phyloP scores from a whole-genome alignment of 2,113 vertebrate species.

The Nothocercus nigrocapillus region DNA sequence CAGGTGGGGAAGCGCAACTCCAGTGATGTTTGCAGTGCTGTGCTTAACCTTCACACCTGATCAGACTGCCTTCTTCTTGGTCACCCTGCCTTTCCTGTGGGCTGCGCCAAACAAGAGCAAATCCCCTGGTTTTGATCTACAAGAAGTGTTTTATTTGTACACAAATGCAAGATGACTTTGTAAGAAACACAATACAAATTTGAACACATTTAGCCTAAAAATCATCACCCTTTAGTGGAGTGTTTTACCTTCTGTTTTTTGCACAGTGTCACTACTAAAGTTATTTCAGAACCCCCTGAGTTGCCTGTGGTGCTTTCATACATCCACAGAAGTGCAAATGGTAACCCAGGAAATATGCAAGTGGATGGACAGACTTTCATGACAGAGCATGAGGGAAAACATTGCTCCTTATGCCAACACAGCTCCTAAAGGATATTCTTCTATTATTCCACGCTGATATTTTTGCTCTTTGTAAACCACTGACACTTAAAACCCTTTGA shows the following conservation, averaged over 20 bases:
- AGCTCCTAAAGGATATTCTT: background rate
- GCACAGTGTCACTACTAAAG: background rate
- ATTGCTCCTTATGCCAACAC: background rate
- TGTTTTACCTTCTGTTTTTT: background rate
- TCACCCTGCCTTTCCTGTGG: background rate
- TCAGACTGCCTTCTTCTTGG: fast-evolving
- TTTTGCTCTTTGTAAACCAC: background rate
- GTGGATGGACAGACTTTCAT: background rate
- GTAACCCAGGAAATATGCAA: background rate
- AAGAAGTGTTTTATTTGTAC: background rate
- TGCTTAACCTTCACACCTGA: background rate
- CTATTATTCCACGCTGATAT: background rate
- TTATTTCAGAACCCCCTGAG: background rate
- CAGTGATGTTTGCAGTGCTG: background rate
- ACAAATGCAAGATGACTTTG: background rate
- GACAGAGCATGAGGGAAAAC: background rate
- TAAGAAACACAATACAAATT: background rate
- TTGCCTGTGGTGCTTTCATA: background rate
- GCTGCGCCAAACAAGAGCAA: background rate
- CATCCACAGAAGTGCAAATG: background rate
- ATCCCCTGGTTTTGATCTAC: background rate
- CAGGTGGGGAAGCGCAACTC: background rate
- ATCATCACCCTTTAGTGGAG: background rate
- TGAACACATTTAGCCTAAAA: background rate
- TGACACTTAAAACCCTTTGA: background rate